These are phyloP conservation scores for Acropora yongei DNA, from an alignment of 64 coral and sea anemone species.

Conservation along the genomic window DNA sequence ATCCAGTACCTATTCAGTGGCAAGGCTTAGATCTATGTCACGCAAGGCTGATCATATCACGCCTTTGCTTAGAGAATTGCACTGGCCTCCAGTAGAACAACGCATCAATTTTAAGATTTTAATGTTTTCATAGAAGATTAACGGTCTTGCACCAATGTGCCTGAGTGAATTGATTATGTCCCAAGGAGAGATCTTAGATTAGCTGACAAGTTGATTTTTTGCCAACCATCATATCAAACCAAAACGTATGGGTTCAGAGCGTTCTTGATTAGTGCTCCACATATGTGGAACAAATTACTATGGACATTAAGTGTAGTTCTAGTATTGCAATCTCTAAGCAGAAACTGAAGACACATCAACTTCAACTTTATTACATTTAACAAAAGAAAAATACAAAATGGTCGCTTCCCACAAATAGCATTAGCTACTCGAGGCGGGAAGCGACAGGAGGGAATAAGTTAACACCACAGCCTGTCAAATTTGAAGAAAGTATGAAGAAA, in stretches of 20 bases:
- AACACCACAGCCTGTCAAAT: too few species aligned
- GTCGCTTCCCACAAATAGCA: too few species aligned
- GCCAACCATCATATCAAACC: too few species aligned
- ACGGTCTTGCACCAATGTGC: constrained; percentile 16
- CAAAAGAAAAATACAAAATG: too few species aligned
- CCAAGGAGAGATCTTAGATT: constrained; percentile 19
- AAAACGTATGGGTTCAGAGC: constrained; percentile 19
- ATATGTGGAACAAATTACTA: constrained; percentile 24
- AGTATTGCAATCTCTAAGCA: background rate
- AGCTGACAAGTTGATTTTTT: background rate
- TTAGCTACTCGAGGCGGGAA: too few species aligned
- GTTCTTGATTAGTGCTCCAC: background rate
- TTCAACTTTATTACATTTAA: too few species aligned
- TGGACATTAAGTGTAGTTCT: background rate
- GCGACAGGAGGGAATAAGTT: too few species aligned
- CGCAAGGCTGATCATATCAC: constrained; percentile 48
- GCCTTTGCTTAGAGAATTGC: constrained; percentile 36
- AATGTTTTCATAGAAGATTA: constrained; percentile 3
- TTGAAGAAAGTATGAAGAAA: too few species aligned
- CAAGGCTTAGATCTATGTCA: constrained; percentile 4
- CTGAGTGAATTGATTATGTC: background rate
- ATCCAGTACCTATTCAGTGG: background rate
- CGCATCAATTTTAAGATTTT: constrained; percentile 54
- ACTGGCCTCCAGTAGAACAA: constrained; percentile 44
- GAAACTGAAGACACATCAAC: background rate